Evolutionary conservation across 2,888 invertebrate genomes (phyloP), one percentile per base, ranked within the genome.

Genomic region (Nebria salina): DNA sequence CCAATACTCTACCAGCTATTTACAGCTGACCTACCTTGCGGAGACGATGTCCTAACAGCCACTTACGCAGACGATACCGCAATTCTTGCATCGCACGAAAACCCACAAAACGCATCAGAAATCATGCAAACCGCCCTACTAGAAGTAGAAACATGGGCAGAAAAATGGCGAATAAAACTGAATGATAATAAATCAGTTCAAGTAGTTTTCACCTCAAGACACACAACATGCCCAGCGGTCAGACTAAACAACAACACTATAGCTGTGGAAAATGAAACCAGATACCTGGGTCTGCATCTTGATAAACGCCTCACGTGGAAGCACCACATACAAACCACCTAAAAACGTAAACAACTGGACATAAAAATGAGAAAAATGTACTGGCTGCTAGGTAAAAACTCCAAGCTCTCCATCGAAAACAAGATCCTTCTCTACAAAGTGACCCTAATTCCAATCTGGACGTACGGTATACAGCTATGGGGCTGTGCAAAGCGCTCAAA

Each of bases 231-330:
- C 65, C n/a, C n/a, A 65, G n/a, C n/a, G 20, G 65, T 65, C n/a
- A 65, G 20, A 65, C n/a, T 65, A 20, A 15, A 65, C 65, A 20
- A 65, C 65, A 65, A 8, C n/a, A 5, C 3, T 8, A 68, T 26
- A 26, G 6, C 68, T 25, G 13, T 9, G 20, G 7, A 65, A 26
- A 42, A 43, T 26, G 8, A 34, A 4, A 13, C 41, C 5, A 76
- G 34, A 7, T 76, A 76, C 66, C 66, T 76, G 8, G 76, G 76
- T 2, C 1, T 76, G 34, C 15, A 7, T 8, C 13, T 76, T 3
- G 76, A 76, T 68, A 3, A 66, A n/a, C 20, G 76, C 65, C 68
- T 76, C 25, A 68, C 2, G 34, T 66, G 68, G 34, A 54, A 42
- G 11, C 11, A 54, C 15, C 75, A 75, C 64, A 4, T 65, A 20